phyloP scores from a whole-genome alignment of 1,140 invertebrate species.

The Drosophila santomea region DNA sequence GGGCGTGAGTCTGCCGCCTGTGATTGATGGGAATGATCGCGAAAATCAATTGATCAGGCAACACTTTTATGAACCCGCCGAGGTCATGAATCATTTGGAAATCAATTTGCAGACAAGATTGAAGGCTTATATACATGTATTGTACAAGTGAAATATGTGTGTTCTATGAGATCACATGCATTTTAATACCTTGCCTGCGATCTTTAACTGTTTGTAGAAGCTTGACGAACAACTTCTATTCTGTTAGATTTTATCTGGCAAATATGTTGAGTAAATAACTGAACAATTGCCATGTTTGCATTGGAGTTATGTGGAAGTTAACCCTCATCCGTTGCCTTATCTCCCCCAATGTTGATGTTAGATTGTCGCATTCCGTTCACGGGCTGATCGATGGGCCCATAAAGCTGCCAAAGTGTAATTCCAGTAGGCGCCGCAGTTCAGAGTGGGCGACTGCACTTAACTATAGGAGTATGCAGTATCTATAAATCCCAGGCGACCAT shows the following conservation, averaged over 20 bases:
- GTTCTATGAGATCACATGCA: neutral
- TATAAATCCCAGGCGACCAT: slow-evolving; percentile 33
- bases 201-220: too few species aligned
- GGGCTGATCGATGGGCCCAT: slow-evolving; percentile 64
- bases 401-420: slow-evolving; percentile 70
- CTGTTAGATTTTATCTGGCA: slow-evolving; percentile 14
- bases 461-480: slow-evolving; percentile 1
- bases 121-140: too few species aligned
- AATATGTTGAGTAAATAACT: slow-evolving; percentile 9
- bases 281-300: slow-evolving; percentile 30
- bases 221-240: neutral
- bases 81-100: slow-evolving; percentile 20
- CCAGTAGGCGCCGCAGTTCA: slow-evolving; percentile 66
- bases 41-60: slow-evolving; percentile 42
- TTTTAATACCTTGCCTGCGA: too few species aligned
- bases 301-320: slow-evolving; percentile 15
- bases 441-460: slow-evolving; percentile 22
- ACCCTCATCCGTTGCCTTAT: slow-evolving; percentile 21
- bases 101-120: neutral
- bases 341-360: slow-evolving; percentile 43
- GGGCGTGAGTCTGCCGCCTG: slow-evolving; percentile 41
- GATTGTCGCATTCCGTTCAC: slow-evolving; percentile 36
- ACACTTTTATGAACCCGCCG: slow-evolving; percentile 36
- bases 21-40: slow-evolving; percentile 53
- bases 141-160: too few species aligned